Base-by-base conservation (phyloP, 2,888 invertebrate species). In the Arge pagana region DNA sequence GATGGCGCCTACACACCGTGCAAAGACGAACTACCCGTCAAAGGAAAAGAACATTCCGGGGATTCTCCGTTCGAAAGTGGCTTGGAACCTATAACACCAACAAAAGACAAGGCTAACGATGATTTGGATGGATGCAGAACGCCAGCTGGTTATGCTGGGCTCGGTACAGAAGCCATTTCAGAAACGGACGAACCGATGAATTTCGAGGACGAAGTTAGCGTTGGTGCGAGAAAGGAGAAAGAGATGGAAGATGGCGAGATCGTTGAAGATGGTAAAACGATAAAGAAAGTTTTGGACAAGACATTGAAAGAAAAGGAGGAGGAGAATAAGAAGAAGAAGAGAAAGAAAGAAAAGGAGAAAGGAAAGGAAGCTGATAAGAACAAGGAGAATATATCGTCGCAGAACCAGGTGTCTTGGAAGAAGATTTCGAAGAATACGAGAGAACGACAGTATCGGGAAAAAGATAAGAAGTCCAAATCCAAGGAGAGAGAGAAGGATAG, bases 351-450 rank as follows among this genome's bases (percentile, higher is more conserved):
- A 24, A 82, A 81, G 62, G 74, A 76, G 23, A 74, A 71, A 26
- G 73, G 71, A 21, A 80, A 78, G 42, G 79, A 81, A 4, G 73
- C 71, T 1, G 77, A 79, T 30, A 74, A 72, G 23, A 80, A 80
- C 58, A 81, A 78, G 53, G 81, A 83, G 39, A 84, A 84, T 67
- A 76, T 76, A 8, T 67, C 72, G 0, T 66, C 71, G 7, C 66
- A 70, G 23, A 76, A 73, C 18, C 81, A 82, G 24, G 76, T 85
- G 4, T 76, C 84, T 0, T 93, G 93, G 80, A 93, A 92, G 67
- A 92, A 92, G 71, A 79, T 89, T 8, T 88, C 88, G 36, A 90
- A 88, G 72, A 88, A 80, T 60, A 86, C 84, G 15, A 90, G 88
- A 70, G 90, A 87, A 65, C 80, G 89, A 54, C 91, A 86, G 66